Evolutionary conservation across 2,888 invertebrate species (phyloP), one percentile per base, ranked within the genome.

Genomic region (Cacoxenus indagator): DNA sequence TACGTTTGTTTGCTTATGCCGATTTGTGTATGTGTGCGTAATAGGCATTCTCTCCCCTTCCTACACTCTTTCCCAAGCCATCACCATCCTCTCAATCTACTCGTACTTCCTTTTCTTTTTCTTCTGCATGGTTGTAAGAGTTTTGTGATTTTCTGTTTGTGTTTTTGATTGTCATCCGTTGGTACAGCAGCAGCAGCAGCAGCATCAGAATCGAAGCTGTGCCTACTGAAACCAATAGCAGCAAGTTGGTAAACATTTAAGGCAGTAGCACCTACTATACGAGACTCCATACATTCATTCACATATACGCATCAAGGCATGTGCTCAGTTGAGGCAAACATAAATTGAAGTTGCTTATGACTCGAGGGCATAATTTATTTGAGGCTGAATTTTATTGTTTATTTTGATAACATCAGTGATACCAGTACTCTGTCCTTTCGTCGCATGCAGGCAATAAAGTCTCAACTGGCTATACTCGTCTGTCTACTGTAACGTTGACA

Each of bases 61-160:
- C 11, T 37, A 17, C 67, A 27, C 64, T 37, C 67, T 59, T 61
- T 2, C 51, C 57, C 29, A n/a, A n/a, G n/a, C n/a, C n/a, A n/a
- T n/a, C n/a, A n/a, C 8, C 37, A 29, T 46, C 22, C 37, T n/a
- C 11, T 6, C 37, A 37, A 65, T 31, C 59, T 37, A 43, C 48
- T 48, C 43, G 19, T 59, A 69, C 68, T 43, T 62, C 76, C 76
- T 77, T 78, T 76, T 75, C 77, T 71, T 72, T 73, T 74, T 75
- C 73, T 74, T 71, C 64, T 67, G 61, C 67, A 69, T 73, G 72
- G 72, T 67, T 76, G 64, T 74, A 76, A 74, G 73, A 75, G 70
- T 75, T 75, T 76, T 80, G 78, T 82, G 81, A 84, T 84, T 84
- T n/a, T n/a, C 84, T 84, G 75, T 84, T 84, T 81, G 80, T 81